Conservation (phyloP, 2,888 invertebrate species). For the Masnerella sp. region DNA sequence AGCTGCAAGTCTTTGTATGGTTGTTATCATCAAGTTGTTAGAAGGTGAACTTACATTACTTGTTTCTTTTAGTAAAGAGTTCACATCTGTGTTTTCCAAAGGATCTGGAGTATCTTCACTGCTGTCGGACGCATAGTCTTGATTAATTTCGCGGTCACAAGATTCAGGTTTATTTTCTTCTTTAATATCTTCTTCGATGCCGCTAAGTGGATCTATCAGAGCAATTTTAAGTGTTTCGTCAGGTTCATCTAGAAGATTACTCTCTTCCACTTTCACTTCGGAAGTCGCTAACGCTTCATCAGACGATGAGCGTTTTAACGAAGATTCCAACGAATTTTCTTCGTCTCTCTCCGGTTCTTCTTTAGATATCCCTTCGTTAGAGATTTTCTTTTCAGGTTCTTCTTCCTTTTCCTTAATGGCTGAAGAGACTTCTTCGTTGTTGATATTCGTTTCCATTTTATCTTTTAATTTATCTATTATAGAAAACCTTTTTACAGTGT, state of each 20-base stretch:
- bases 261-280: constrained; percentile 30
- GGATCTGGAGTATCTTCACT: constrained; percentile 71
- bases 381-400: too few species aligned
- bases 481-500: too few species aligned
- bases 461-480: too few species aligned
- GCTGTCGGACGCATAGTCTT: constrained; percentile 69
- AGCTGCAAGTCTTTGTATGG: constrained; percentile 75
- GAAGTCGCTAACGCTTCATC: too few species aligned
- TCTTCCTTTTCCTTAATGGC: too few species aligned
- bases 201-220: constrained; percentile 67
- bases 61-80: constrained; percentile 70
- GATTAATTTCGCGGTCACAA: constrained; percentile 61
- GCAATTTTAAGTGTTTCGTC: constrained; percentile 47
- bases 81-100: constrained; percentile 70
- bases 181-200: constrained; percentile 42
- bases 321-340: too few species aligned
- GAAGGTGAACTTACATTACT: constrained; percentile 66
- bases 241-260: constrained; percentile 57
- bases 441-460: too few species aligned
- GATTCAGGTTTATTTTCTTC: constrained; percentile 66
- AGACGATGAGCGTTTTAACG: too few species aligned
- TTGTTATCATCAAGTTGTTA: constrained; percentile 72
- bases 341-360: too few species aligned
- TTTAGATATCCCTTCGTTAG: too few species aligned
- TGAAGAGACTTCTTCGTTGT: too few species aligned